phyloP scores from a whole-genome alignment of 2,888 invertebrate genomes.

The Melinopterus prodromus region DNA sequence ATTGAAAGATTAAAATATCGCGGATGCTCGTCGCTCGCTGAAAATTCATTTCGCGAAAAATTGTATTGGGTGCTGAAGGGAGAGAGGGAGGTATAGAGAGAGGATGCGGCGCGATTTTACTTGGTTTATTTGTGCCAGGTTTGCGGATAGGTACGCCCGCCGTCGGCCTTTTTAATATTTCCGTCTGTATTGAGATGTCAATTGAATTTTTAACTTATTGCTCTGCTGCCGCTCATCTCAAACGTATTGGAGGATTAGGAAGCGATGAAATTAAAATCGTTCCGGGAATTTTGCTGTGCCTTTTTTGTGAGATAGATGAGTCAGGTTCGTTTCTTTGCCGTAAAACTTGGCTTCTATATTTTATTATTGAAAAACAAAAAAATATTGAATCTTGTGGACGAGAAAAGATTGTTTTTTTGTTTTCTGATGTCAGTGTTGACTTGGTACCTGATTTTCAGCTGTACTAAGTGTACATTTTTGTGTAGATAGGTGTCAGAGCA shows the following conservation, averaged over 20 bases:
- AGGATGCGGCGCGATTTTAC: neutral
- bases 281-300: neutral
- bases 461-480: too few species aligned
- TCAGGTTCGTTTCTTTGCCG: too few species aligned
- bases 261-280: neutral
- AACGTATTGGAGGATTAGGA: neutral
- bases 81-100: neutral
- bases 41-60: slow-evolving; percentile 25
- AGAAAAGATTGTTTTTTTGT: too few species aligned
- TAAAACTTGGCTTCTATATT: too few species aligned
- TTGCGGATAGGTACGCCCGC: neutral
- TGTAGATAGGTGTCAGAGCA: too few species aligned
- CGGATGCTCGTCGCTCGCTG: neutral
- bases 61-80: slow-evolving; percentile 5
- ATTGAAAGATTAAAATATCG: slow-evolving; percentile 26
- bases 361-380: too few species aligned
- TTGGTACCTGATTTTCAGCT: too few species aligned
- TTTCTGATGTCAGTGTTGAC: too few species aligned
- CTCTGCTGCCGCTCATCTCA: neutral
- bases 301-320: neutral
- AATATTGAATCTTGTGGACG: too few species aligned
- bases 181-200: neutral
- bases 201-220: neutral
- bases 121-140: neutral
- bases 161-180: neutral